A percentile compares a stretch with the other conserved stretches of the same genome.
Conservation (phyloP, 2,797 vertebrate genomes). For the Eospalax fontanierii region DNA sequence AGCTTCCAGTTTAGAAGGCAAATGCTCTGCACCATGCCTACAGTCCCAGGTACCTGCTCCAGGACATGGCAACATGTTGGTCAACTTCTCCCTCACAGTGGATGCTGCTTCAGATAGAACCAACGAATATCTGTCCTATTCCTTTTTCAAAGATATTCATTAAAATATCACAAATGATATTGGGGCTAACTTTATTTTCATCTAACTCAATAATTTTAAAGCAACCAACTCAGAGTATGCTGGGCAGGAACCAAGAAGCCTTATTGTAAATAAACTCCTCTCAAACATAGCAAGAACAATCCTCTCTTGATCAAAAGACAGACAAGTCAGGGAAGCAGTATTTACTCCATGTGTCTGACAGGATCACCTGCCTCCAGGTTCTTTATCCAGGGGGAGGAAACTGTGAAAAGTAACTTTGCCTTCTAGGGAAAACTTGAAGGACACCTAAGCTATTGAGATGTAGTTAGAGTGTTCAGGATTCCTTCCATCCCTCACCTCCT, state of each 20-base stretch:
- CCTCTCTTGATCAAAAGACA: conserved; percentile 49
- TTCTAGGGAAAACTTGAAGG: neutral
- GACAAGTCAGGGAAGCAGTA: neutral
- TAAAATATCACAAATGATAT: conserved; percentile 20
- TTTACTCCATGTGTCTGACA: neutral
- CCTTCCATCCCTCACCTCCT: neutral
- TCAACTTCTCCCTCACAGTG: neutral
- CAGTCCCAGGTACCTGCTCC: conserved; percentile 46
- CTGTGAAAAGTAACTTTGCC: neutral
- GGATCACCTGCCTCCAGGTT: neutral
- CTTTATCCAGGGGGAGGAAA: conserved; percentile 30
- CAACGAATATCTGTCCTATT: neutral
- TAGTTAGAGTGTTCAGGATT: neutral
- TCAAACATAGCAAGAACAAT: conserved; percentile 15
- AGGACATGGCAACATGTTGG: neutral
- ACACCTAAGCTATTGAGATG: neutral
- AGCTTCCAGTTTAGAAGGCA: neutral
- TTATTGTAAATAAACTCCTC: conserved; percentile 13
- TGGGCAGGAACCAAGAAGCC: neutral
- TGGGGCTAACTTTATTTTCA: conserved; percentile 32
- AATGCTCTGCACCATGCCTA: conserved; percentile 36
- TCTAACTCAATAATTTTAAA: neutral
- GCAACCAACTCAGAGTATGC: conserved; percentile 34
- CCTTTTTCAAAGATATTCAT: neutral
- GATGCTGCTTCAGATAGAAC: neutral